Base-by-base conservation (phyloP, 2,797 vertebrate genomes). In the Pseudochirops cupreus region DNA sequence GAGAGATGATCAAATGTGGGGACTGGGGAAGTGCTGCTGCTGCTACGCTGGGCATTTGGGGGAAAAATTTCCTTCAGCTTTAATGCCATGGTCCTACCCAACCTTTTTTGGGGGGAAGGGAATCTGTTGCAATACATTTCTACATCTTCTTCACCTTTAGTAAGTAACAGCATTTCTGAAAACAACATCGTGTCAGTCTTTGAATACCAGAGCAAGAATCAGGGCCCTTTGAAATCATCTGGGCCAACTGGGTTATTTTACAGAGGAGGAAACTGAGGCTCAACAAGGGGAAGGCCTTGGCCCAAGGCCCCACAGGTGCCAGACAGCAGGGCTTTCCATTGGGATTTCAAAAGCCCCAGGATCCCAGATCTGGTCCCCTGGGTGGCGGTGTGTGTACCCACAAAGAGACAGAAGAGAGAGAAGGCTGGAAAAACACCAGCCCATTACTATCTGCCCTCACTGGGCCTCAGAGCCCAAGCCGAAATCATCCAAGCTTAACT, bases 401-500 rank as follows among this genome's bases (percentile, higher is more conserved):
- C 3, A 4, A 0, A 54, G 53, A 54, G 10, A 54, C 53, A 54
- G n/a, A 2, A 1, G 6, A n/a, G 67, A 18, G 18, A 21, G 18
- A 74, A 24, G n/a, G n/a, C n/a, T 74, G 7, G n/a, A 24, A 50
- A 50, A 50, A 26, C 7, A 46, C 18, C 21, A 87, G 7, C 74
- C 46, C 2, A 21, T 24, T 24, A 21, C 67, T 39, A 21, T 39
- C 67, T 74, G 91, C 95, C 57, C 11, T n/a, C 93, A 53, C 16
- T 91, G 53, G 4, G 13, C 50, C 31, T 21, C 12, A 52, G 26
- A 56, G 1, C 2, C 91, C 74, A 95, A 96, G 93, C 91, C 91
- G 91, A 26, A 93, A 91, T 94, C 93, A 95, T 94, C 95, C 95
- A 96, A 96, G 89, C 96, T 67, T 92, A 92, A 95, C 52, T 33